phyloP scores from a whole-genome alignment of 2,797 vertebrate genomes.

The Gambusia yucatana region DNA sequence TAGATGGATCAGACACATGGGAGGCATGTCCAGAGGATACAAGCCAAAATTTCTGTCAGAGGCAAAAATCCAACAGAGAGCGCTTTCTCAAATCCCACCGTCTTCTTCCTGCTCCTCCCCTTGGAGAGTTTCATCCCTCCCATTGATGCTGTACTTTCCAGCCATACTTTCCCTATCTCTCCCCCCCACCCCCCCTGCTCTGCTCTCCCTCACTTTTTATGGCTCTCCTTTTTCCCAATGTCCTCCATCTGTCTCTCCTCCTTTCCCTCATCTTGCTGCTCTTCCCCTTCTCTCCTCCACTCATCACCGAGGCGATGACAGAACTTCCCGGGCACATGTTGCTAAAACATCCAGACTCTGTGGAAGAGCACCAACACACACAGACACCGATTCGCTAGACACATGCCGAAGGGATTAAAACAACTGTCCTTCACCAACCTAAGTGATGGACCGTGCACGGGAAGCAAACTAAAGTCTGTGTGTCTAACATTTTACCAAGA shows the following conservation, averaged over 20 bases:
- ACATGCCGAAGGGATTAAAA: slow-evolving; percentile 66
- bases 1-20: slow-evolving; percentile 56
- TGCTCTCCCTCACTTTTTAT: slow-evolving; percentile 60
- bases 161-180: slow-evolving; percentile 23
- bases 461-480: slow-evolving; percentile 19
- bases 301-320: slow-evolving; percentile 64
- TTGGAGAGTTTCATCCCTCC: slow-evolving; percentile 35
- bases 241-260: slow-evolving; percentile 60
- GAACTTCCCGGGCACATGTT: slow-evolving; percentile 71
- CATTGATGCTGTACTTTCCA: slow-evolving; percentile 10
- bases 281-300: slow-evolving; percentile 39
- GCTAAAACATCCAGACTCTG: slow-evolving; percentile 54
- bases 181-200: slow-evolving; percentile 16
- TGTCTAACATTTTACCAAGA: slow-evolving; percentile 10
- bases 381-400: slow-evolving; percentile 25
- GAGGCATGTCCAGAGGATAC: slow-evolving; percentile 60
- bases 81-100: slow-evolving; percentile 54
- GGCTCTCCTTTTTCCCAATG: slow-evolving; percentile 48
- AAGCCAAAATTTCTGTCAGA: slow-evolving; percentile 57
- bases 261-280: slow-evolving; percentile 30
- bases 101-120: slow-evolving; percentile 46
- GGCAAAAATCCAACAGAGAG: slow-evolving; percentile 55
- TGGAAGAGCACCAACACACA: slow-evolving; percentile 39
- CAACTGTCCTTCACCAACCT: slow-evolving; percentile 38
- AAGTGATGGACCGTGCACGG: slow-evolving; percentile 38